Percentiles rank a stretch among this genome's conserved stretches.
Conservation (phyloP, 2,113 vertebrate species). For the Rhagologus leucostigma region DNA sequence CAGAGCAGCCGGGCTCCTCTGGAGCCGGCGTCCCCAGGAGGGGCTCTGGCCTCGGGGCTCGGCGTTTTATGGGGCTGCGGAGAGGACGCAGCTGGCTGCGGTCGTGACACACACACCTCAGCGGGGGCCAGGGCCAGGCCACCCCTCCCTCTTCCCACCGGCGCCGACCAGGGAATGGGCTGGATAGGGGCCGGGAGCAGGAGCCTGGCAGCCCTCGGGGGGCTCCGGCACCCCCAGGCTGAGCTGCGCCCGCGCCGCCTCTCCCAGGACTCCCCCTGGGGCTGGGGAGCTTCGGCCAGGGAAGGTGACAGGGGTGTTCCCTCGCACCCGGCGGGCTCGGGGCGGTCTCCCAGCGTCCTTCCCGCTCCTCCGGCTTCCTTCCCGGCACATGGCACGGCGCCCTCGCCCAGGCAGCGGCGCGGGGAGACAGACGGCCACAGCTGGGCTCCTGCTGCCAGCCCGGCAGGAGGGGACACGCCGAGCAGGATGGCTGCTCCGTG, state of each 20-base stretch:
- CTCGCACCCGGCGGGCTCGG: accelerated
- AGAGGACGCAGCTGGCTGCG: constrained; percentile 49
- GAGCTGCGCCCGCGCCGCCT: accelerated
- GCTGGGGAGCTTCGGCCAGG: accelerated
- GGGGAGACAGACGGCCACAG: constrained; percentile 43
- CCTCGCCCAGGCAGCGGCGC: background rate
- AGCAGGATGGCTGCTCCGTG: background rate
- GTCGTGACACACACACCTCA: constrained; percentile 58
- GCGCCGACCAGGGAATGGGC: background rate
- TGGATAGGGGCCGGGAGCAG: background rate
- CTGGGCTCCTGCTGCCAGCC: constrained; percentile 9
- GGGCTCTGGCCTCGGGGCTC: constrained; percentile 50
- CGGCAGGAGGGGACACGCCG: background rate
- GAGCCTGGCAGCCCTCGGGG: background rate
- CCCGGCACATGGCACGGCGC: background rate
- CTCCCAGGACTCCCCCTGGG: accelerated
- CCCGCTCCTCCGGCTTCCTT: background rate
- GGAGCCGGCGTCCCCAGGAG: constrained; percentile 20
- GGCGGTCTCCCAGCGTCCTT: background rate
- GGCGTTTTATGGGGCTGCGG: constrained; percentile 20
- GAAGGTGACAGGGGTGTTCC: background rate
- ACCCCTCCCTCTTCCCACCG: background rate
- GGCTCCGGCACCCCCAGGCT: background rate
- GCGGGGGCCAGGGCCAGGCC: constrained; percentile 4
- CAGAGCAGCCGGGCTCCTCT: constrained; percentile 36